phyloP scores from a whole-genome alignment of 1,140 invertebrate genomes.

The Patella vulgata region DNA sequence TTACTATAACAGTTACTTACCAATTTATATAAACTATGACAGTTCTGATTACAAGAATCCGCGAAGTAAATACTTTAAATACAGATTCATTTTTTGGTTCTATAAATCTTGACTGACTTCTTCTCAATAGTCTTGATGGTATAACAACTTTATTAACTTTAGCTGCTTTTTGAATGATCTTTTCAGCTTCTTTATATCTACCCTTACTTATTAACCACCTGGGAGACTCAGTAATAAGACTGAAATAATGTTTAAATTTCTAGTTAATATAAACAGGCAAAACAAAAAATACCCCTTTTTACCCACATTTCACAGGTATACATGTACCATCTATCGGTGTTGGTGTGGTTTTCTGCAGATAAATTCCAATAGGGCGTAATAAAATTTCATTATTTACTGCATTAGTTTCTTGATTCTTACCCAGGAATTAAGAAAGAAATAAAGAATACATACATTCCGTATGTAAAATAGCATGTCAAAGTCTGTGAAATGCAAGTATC shows the following conservation, averaged over 20 bases:
- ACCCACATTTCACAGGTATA: too few species aligned
- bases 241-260: slow-evolving; percentile 23
- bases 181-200: slow-evolving; percentile 45
- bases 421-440: too few species aligned
- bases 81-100: slow-evolving; percentile 21
- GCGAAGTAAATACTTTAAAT: slow-evolving; percentile 24
- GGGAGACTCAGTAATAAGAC: slow-evolving; percentile 55
- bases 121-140: slow-evolving; percentile 27
- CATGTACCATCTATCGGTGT: too few species aligned
- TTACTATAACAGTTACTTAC: slow-evolving; percentile 25
- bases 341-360: too few species aligned
- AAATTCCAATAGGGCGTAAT: too few species aligned
- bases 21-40: slow-evolving; percentile 40
- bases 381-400: too few species aligned
- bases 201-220: slow-evolving; percentile 52
- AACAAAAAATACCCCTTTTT: too few species aligned
- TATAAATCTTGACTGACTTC: slow-evolving; percentile 8
- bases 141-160: slow-evolving; percentile 43
- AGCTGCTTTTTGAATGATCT: slow-evolving; percentile 43
- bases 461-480: too few species aligned
- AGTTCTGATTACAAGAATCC: slow-evolving; percentile 23
- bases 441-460: too few species aligned
- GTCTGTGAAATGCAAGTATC: too few species aligned
- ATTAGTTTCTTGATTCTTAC: too few species aligned
- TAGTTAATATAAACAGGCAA: too few species aligned